A percentile compares a stretch with the other conserved stretches of the same genome.
Evolutionary conservation across 2,888 invertebrate species (phyloP).

Genomic region (Cacoxenus indagator): DNA sequence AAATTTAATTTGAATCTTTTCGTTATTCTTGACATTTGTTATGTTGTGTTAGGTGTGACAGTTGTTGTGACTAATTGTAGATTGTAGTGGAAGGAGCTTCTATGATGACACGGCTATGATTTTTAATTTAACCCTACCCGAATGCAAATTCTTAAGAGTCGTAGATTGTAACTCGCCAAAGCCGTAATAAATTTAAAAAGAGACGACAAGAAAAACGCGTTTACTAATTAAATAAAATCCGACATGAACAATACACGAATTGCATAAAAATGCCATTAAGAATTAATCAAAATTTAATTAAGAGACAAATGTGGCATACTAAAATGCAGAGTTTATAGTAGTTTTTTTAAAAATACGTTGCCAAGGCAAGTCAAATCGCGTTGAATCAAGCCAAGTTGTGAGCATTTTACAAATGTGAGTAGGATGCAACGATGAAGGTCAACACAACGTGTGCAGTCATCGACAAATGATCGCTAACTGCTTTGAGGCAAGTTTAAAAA

Average conservation of each 20-base stretch:
- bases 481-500: neutral
- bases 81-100: too few relatives aligned
- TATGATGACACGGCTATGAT: too few relatives aligned
- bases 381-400: neutral
- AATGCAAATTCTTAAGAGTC: too few relatives aligned
- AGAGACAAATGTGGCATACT: constrained; percentile 49
- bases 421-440: constrained; percentile 16
- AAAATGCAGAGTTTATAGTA: too few relatives aligned
- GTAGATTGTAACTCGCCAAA: too few relatives aligned
- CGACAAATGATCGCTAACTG: neutral
- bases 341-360: too few relatives aligned
- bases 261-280: constrained; percentile 29
- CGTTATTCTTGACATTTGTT: neutral
- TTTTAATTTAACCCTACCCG: too few relatives aligned
- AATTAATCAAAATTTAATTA: constrained; percentile 57
- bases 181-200: too few relatives aligned
- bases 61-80: neutral
- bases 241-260: neutral
- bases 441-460: neutral
- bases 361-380: too few relatives aligned
- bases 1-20: neutral
- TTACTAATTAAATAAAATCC: neutral
- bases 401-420: neutral
- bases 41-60: neutral
- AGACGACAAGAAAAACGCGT: too few relatives aligned